Conservation (phyloP, 2,888 invertebrate species). For the Drosophila formosana region DNA sequence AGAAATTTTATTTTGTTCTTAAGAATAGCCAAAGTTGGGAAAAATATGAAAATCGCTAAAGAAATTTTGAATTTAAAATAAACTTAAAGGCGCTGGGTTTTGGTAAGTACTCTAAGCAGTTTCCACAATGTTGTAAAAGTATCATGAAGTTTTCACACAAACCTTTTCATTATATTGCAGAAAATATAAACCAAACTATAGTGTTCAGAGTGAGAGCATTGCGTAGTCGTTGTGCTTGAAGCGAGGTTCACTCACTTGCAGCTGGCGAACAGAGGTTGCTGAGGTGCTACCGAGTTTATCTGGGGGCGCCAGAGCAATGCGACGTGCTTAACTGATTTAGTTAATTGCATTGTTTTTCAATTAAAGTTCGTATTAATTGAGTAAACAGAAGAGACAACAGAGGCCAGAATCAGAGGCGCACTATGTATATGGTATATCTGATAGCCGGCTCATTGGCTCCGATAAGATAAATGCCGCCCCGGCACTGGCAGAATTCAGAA, state of each 20-base stretch:
- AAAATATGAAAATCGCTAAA: no score
- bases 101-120: no score
- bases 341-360: slow-evolving; percentile 82
- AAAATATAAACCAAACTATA: no score
- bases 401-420: neutral
- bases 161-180: no score
- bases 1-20: no score
- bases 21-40: no score
- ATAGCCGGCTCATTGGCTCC: neutral
- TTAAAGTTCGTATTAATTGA: slow-evolving; percentile 78
- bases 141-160: no score
- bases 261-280: neutral
- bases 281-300: slow-evolving; percentile 29
- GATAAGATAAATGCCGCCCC: slow-evolving; percentile 55
- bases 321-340: slow-evolving; percentile 78
- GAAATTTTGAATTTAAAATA: no score
- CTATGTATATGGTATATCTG: neutral
- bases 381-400: slow-evolving; percentile 58
- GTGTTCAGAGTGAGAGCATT: neutral
- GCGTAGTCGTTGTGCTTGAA: neutral
- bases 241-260: neutral
- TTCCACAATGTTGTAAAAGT: no score
- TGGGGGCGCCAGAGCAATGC: slow-evolving; percentile 55
- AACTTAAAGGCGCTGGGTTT: no score
- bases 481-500: slow-evolving; percentile 20